Conservation (phyloP, 2,113 vertebrate genomes). For the Daubentonia madagascariensis region DNA sequence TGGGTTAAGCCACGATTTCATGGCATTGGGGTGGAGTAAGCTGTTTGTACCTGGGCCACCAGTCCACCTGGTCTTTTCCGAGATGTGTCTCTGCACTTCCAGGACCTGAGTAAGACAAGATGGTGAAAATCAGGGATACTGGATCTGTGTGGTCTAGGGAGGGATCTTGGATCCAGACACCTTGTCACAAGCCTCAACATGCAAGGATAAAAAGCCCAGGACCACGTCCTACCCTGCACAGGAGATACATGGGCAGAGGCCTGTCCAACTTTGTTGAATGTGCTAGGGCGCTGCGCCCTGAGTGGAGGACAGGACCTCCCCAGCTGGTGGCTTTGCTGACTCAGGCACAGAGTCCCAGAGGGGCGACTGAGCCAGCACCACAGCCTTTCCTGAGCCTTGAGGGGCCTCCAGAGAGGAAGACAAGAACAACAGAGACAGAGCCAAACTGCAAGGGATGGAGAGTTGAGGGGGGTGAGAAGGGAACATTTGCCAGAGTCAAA, state of each 20-base stretch:
- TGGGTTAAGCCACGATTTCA: no score
- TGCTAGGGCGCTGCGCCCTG: fast-evolving
- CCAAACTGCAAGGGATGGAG: no score
- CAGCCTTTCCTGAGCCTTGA: background rate
- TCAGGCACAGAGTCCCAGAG: no score
- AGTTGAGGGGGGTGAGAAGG: no score
- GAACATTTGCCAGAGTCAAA: background rate
- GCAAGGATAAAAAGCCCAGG: no score
- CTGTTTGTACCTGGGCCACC: fast-evolving
- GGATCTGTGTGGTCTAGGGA: background rate
- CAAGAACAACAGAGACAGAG: no score
- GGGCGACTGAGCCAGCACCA: background rate
- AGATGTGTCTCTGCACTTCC: background rate
- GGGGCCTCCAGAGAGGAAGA: background rate
- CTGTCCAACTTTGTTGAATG: background rate
- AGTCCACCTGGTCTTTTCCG: background rate
- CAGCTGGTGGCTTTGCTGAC: background rate
- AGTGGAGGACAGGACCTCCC: background rate
- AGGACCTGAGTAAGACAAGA: background rate
- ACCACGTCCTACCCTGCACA: background rate
- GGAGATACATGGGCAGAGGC: no score
- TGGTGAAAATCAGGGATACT: no score
- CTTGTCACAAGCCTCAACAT: background rate
- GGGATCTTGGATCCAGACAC: background rate
- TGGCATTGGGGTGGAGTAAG: fast-evolving